Base-by-base conservation (phyloP, 2,113 vertebrate species). In the Numenius arquata region DNA sequence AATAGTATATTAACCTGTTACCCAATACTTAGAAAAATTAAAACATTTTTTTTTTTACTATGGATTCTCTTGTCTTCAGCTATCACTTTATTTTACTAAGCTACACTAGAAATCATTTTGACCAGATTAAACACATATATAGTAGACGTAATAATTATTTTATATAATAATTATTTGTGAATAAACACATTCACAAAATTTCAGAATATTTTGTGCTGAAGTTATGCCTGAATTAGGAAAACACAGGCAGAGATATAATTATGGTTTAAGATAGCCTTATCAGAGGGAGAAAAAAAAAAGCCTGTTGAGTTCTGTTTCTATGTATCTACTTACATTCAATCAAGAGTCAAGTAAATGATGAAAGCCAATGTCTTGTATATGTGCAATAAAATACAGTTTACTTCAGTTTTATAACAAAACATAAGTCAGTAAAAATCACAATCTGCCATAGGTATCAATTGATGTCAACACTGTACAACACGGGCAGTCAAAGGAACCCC, bases 361-460 rank as follows among this genome's bases (percentile, higher is more conserved):
- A 23, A 73, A 58, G 7, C 4, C 56, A 29, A 68, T 53, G 17
- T 47, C 38, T 56, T 67, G 3, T 32, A 79, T 2, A 1, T 32
- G 36, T 7, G 41, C 17, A n/a, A 50, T 45, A 71, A 71, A 84
- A 87, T 63, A 15, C 7, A 71, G 38, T 59, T 85, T 15, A 53
- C 43, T 73, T 84, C 65, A 88, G 15, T 11, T 56, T 59, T 71
- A 15, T 14, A 73, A 70, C 3, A 75, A 85, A 74, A n/a, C 7
- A 5, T 12, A n/a, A n/a, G 20, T 61, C 67, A 82, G 29, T 13
- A 94, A 78, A 89, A 87, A 67, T 82, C n/a, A 53, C 20, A 85
- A 26, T 12, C 11, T 76, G 16, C 27, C 48, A 41, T 7, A 34
- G 26, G 21, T 25, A 32, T 47, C 0, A 0, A 80, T 8, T 74